Percentiles rank a stretch among this genome's conserved stretches.
phyloP scores from a whole-genome alignment of 2,113 vertebrate genomes.

The Percopsis transmontana region DNA sequence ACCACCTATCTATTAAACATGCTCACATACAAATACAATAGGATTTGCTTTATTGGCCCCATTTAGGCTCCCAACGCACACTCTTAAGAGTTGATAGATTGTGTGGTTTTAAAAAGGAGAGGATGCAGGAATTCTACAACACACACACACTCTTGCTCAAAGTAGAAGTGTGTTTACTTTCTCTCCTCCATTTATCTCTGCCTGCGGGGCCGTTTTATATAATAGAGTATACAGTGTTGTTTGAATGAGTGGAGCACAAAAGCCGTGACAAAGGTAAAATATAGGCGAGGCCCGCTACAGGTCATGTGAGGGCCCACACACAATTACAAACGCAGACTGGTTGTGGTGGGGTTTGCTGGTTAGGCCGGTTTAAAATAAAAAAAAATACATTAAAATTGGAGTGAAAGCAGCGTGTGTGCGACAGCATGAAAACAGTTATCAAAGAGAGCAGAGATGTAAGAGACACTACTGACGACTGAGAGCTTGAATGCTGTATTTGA shows the following conservation, averaged over 20 bases:
- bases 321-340: neutral
- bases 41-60: too few relatives aligned
- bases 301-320: neutral
- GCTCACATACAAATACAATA: too few relatives aligned
- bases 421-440: slow-evolving; percentile 43
- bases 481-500: too few relatives aligned
- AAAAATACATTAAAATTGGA: neutral
- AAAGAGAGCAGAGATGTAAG: slow-evolving; percentile 35
- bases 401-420: slow-evolving; percentile 26
- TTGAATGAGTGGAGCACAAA: slow-evolving; percentile 24
- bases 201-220: slow-evolving; percentile 25
- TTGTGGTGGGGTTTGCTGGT: too few relatives aligned
- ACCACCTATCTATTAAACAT: too few relatives aligned
- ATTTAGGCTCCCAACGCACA: too few relatives aligned
- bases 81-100: too few relatives aligned
- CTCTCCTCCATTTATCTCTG: slow-evolving; percentile 15
- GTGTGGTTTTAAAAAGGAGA: too few relatives aligned
- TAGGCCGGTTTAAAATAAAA: too few relatives aligned
- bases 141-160: slow-evolving; percentile 7
- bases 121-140: neutral
- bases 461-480: slow-evolving; percentile 33
- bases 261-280: slow-evolving; percentile 41
- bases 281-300: slow-evolving; percentile 36
- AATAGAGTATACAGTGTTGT: slow-evolving; percentile 16
- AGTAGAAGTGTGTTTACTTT: slow-evolving; percentile 11